phyloP scores from a whole-genome alignment of 2,797 vertebrate species.

The Coregonus ussuriensis region DNA sequence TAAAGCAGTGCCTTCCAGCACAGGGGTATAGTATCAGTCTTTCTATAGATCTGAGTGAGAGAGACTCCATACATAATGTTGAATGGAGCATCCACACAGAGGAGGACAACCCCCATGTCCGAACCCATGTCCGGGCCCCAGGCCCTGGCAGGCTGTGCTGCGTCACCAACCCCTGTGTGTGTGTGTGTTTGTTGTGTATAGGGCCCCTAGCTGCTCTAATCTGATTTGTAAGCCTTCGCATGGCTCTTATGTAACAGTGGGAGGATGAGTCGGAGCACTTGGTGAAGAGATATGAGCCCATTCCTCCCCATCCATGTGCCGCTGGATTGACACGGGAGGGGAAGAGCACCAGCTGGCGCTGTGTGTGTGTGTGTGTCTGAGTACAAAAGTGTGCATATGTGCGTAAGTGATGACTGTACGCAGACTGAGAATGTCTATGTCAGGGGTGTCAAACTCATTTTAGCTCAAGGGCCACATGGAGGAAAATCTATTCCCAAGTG shows the following conservation, averaged over 20 bases:
- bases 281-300: slow-evolving; percentile 38
- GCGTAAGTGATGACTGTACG: slow-evolving; percentile 41
- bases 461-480: too few species aligned
- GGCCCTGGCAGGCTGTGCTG: not conserved
- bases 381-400: slow-evolving; percentile 44
- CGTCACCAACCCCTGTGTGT: not conserved
- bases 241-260: slow-evolving; percentile 70
- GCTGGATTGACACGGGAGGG: slow-evolving; percentile 12
- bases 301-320: slow-evolving; percentile 36
- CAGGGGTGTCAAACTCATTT: too few species aligned
- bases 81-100: not conserved
- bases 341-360: slow-evolving; percentile 58
- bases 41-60: not conserved
- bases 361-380: slow-evolving; percentile 3
- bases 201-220: slow-evolving; percentile 59
- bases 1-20: not conserved
- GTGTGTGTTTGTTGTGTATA: slow-evolving; percentile 21
- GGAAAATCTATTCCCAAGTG: too few species aligned
- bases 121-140: not conserved
- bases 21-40: not conserved
- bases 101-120: not conserved
- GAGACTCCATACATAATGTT: not conserved
- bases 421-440: slow-evolving; percentile 41
- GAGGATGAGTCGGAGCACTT: slow-evolving; percentile 50
- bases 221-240: slow-evolving; percentile 69